Percentiles rank a stretch among this genome's conserved stretches.
Evolutionary conservation across 92 coral and sea anemone genomes (phyloP).

Genomic region (Heliopora coerulea): DNA sequence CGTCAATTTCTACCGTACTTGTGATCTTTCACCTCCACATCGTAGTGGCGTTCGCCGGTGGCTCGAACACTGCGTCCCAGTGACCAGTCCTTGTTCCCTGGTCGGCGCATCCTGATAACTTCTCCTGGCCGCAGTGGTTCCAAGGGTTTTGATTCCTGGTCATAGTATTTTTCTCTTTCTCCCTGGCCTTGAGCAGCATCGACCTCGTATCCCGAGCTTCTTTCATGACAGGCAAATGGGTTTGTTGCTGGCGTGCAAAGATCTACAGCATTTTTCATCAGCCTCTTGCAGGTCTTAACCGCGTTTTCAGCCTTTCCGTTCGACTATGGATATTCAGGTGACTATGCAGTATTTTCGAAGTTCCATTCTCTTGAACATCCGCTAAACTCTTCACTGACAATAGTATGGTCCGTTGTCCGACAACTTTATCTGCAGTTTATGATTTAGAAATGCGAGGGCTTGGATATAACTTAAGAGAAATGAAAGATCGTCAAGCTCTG

Average conservation of each 20-base stretch:
- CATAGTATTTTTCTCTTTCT: conserved; percentile 7
- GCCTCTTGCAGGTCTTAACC: conserved; percentile 42
- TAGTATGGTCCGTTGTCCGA: conserved; percentile 45
- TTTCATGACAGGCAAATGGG: no score
- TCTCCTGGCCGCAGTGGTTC: conserved; percentile 1
- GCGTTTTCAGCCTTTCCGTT: conserved; percentile 47
- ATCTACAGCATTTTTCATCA: conserved; percentile 49
- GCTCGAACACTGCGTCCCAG: neutral
- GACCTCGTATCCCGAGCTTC: no score
- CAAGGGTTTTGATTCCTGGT: conserved; percentile 6
- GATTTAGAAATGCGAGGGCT: no score
- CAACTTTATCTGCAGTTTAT: no score
- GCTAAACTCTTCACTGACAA: conserved; percentile 29
- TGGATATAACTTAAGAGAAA: no score
- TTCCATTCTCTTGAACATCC: conserved; percentile 31
- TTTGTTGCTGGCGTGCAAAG: no score
- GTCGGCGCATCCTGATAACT: conserved; percentile 19
- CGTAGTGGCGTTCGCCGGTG: conserved; percentile 9
- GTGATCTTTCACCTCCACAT: conserved; percentile 10
- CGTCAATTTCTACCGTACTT: conserved; percentile 6
- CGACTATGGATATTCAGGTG: conserved; percentile 39
- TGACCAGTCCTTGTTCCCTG: conserved; percentile 15
- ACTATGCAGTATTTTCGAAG: conserved; percentile 36
- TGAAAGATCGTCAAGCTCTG: no score
- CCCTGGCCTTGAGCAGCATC: no score